A percentile compares a stretch with the other conserved stretches of the same genome.
These are phyloP conservation scores for Orthonychiurus folsomi DNA, from an alignment of 2,888 invertebrate species.

Conservation along the genomic window DNA sequence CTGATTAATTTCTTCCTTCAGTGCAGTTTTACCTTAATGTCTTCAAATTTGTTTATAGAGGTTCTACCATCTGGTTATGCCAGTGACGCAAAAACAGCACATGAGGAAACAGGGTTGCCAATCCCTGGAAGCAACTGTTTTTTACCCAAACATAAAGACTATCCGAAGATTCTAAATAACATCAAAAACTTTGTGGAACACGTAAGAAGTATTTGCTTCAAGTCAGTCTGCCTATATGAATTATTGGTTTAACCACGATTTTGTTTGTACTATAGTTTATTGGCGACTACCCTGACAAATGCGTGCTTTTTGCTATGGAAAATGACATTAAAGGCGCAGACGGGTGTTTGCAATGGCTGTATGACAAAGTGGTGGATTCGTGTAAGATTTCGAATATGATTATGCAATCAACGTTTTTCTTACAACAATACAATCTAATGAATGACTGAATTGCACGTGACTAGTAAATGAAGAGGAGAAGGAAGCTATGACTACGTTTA, in stretches of 20 bases:
- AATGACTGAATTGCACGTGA: too few relatives aligned
- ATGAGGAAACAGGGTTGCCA: slow-evolving; percentile 26
- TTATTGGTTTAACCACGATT: not conserved
- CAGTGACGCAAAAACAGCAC: slow-evolving; percentile 32
- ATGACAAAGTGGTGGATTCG: slow-evolving; percentile 20
- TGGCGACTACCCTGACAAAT: slow-evolving; percentile 13
- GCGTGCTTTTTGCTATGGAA: too few relatives aligned
- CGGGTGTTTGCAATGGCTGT: slow-evolving; percentile 30
- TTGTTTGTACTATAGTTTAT: slow-evolving; percentile 13
- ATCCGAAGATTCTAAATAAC: slow-evolving; percentile 24
- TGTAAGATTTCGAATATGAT: too few relatives aligned
- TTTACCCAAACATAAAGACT: slow-evolving; percentile 19
- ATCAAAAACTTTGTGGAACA: slow-evolving; percentile 24
- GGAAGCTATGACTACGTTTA: too few relatives aligned
- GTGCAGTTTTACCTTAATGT: too few relatives aligned
- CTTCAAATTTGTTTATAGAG: slow-evolving; percentile 15
- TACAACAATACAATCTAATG: too few relatives aligned
- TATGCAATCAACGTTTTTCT: too few relatives aligned
- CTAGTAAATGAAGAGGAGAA: too few relatives aligned
- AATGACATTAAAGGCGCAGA: slow-evolving; percentile 18
- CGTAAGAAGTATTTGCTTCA: slow-evolving; percentile 19
- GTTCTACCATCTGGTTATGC: slow-evolving; percentile 30
- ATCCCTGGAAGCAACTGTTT: slow-evolving; percentile 25
- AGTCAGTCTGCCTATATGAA: not conserved
- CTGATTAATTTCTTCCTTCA: too few relatives aligned